Base-by-base conservation (phyloP, 1,140 invertebrate genomes). In the Marisa cornuarietis region DNA sequence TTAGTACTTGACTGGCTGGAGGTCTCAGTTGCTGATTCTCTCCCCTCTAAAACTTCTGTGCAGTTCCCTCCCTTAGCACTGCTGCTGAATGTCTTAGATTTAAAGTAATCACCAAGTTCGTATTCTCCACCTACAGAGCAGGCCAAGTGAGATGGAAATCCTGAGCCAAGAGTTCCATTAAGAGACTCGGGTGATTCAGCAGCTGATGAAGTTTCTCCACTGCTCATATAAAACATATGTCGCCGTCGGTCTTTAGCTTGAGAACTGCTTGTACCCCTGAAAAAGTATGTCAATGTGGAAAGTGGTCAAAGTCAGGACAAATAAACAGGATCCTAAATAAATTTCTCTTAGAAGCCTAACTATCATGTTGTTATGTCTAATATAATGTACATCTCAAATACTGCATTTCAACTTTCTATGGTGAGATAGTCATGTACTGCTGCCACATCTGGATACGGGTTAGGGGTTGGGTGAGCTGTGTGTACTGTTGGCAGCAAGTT, bases 171-270 rank as follows among this genome's bases (percentile, higher is more conserved):
- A 54, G 66, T 66, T 20, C 79, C 68, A 31, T 72, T 79, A 61
- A 80, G 58, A 54, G 82, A 75, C 16, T 84, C 84, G 61, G 85
- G 85, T 16, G 85, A 88, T 63, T 88, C 85, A 2, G 83, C 83
- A 16, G 80, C 81, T 78, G 85, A 85, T 8, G 87, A 87, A 69
- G 85, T 87, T 69, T 88, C 87, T 62, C 88, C 87, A 79, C 86
- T 89, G 72, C 88, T 86, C 82, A 87, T 86, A 77, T 88, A 88
- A 80, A 88, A 89, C 71, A 87, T 62, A 65, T 83, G 82, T 10
- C 79, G 42, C 58, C 71, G 77, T 81, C 69, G 81, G 42, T 42
- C 42, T 65, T 75, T 77, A 26, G 76, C 49, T 51, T 77, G 76
- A 11, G 65, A 77, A 63, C 22, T 75, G 13, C 72, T 14, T 18